These are phyloP conservation scores for Papilio helenus DNA, from an alignment of 1,140 invertebrate species.

Conservation along the genomic window DNA sequence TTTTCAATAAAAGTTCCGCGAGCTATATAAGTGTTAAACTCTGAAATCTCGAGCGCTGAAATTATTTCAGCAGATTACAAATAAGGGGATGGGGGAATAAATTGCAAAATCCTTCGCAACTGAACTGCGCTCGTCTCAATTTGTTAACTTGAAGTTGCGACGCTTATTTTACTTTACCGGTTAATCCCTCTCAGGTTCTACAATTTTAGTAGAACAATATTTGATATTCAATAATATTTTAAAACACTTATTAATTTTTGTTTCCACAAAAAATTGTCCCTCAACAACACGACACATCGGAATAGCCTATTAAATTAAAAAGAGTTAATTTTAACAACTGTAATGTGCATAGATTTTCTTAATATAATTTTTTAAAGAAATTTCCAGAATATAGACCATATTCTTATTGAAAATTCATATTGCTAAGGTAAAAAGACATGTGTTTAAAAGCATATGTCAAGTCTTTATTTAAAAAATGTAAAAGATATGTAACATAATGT, in stretches of 20 bases:
- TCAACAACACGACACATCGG: no score
- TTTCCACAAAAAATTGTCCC: no score
- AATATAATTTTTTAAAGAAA: no score
- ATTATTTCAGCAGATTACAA: slow-evolving; percentile 23
- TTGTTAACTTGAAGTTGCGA: background rate
- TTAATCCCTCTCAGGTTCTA: background rate
- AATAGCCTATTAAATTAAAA: no score
- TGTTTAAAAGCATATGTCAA: background rate
- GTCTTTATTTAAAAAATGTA: background rate
- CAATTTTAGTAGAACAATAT: no score
- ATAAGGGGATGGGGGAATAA: slow-evolving; percentile 14
- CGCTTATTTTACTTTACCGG: background rate
- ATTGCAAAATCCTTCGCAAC: slow-evolving; percentile 12
- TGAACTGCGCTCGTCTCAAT: background rate
- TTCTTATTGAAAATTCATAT: background rate
- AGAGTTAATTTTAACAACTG: no score
- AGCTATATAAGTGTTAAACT: slow-evolving; percentile 11
- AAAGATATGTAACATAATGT: background rate
- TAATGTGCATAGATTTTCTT: no score
- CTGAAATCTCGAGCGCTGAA: slow-evolving; percentile 14
- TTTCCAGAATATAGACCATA: background rate
- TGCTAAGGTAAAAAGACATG: background rate
- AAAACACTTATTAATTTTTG: no score
- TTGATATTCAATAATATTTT: no score
- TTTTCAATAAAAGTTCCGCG: slow-evolving; percentile 17